phyloP scores from a whole-genome alignment of 2,888 invertebrate genomes.

The Luffia ferchaultella region DNA sequence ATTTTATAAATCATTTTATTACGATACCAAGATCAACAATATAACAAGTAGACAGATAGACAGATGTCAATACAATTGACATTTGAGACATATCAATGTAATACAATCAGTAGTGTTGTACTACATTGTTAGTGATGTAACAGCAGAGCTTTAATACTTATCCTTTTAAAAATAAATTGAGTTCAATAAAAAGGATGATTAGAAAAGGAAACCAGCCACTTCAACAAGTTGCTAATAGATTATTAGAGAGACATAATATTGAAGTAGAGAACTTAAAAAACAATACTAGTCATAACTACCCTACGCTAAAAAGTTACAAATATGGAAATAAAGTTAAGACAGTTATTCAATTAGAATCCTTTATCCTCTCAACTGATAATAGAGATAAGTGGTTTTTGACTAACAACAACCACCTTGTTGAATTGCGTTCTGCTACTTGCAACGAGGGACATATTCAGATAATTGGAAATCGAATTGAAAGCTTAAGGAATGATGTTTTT shows the following conservation, averaged over 20 bases:
- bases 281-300: slow-evolving; percentile 1
- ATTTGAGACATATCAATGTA: too few species aligned
- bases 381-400: slow-evolving; percentile 7
- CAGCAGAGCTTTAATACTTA: slow-evolving; percentile 11
- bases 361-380: slow-evolving; percentile 7
- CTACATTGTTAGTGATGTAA: too few species aligned
- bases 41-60: too few species aligned
- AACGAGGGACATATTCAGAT: background rate
- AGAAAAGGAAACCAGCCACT: slow-evolving; percentile 14
- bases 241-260: slow-evolving; percentile 6
- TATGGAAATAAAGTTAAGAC: slow-evolving; percentile 1
- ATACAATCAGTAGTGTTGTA: too few species aligned
- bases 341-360: slow-evolving; percentile 5
- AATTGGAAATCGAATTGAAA: background rate
- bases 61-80: too few species aligned
- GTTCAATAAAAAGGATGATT: slow-evolving; percentile 11
- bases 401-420: background rate
- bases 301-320: slow-evolving; percentile 1
- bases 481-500: background rate
- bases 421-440: background rate
- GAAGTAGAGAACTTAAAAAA: background rate
- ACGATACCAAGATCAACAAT: too few species aligned
- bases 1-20: too few species aligned
- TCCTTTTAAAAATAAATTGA: slow-evolving; percentile 14
- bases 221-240: slow-evolving; percentile 12